Evolutionary conservation across 2,113 vertebrate genomes (phyloP).

Genomic region (Microtus ochrogaster): DNA sequence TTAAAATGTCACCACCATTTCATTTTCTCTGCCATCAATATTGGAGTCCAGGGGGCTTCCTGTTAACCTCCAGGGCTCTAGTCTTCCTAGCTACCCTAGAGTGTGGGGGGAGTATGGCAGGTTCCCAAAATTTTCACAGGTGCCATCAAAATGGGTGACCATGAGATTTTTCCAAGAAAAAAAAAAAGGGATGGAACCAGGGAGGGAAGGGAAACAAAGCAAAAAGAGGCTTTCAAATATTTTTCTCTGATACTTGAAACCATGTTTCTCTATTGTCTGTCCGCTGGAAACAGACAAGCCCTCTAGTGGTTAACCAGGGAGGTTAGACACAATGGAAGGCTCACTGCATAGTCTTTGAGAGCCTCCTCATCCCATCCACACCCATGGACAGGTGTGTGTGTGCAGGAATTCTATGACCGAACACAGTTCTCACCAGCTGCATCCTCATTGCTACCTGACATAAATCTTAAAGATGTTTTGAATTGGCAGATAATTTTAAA

Average conservation of each 20-base stretch:
- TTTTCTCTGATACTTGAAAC: conserved; percentile 49
- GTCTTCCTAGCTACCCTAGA: neutral
- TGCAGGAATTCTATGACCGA: neutral
- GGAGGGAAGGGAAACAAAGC: neutral
- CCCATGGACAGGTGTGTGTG: conserved; percentile 36
- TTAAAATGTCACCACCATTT: conserved; percentile 98
- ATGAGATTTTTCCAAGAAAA: neutral
- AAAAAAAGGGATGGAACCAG: neutral
- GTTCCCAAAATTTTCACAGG: neutral
- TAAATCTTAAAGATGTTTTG: conserved; percentile 20
- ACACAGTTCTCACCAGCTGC: neutral
- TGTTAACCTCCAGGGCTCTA: conserved; percentile 87
- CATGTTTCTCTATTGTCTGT: neutral
- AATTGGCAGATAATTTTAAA: neutral
- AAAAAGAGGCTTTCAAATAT: neutral
- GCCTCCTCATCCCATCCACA: neutral
- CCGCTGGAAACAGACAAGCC: conserved; percentile 64
- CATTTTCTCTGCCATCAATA: conserved; percentile 97
- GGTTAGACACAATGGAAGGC: neutral
- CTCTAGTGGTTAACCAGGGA: conserved; percentile 78
- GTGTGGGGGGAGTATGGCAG: neutral
- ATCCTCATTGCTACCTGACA: neutral
- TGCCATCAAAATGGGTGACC: neutral
- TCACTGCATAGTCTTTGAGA: neutral
- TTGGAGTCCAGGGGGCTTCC: conserved; percentile 85